Conservation (phyloP, 2,797 vertebrate species). For the Schizopygopsis pylzovi region DNA sequence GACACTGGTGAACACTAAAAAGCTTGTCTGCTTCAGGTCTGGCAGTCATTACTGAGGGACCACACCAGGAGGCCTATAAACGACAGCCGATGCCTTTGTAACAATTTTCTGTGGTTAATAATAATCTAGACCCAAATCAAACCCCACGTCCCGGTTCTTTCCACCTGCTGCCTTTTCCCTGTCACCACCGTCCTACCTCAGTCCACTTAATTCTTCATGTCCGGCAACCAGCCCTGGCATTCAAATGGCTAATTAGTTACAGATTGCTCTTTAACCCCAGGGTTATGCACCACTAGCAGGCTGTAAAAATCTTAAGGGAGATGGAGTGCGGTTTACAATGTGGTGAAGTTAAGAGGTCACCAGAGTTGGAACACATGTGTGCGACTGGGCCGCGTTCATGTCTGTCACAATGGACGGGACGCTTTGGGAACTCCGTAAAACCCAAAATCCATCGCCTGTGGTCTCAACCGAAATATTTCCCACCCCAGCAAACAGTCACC, state of each 20-base stretch:
- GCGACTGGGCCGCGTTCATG: conserved; percentile 28
- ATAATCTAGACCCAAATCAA: conserved; percentile 42
- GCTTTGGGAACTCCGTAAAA: conserved; percentile 48
- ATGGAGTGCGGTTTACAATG: conserved; percentile 80
- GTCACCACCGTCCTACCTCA: conserved; percentile 30
- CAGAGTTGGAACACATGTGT: conserved; percentile 51
- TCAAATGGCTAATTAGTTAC: conserved; percentile 82
- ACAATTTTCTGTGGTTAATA: conserved; percentile 48
- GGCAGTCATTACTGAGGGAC: conserved; percentile 61
- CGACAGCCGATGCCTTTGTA: conserved; percentile 51
- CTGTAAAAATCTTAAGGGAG: conserved; percentile 78
- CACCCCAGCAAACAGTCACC: conserved; percentile 35
- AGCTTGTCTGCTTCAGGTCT: conserved; percentile 45
- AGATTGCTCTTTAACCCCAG: conserved; percentile 83
- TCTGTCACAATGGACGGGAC: conserved; percentile 41
- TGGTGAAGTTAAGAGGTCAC: conserved; percentile 73
- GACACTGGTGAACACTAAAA: conserved; percentile 29
- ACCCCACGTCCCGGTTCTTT: conserved; percentile 6
- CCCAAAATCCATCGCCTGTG: conserved; percentile 48
- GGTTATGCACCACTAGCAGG: conserved; percentile 70
- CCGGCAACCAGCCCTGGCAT: conserved; percentile 73
- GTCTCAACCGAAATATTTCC: conserved; percentile 33
- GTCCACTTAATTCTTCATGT: conserved; percentile 72
- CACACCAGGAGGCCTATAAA: conserved; percentile 56
- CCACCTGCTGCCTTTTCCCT: conserved; percentile 61